Evolutionary conservation across 2,797 vertebrate species (phyloP).

Genomic region (Leptatherina wallacei): DNA sequence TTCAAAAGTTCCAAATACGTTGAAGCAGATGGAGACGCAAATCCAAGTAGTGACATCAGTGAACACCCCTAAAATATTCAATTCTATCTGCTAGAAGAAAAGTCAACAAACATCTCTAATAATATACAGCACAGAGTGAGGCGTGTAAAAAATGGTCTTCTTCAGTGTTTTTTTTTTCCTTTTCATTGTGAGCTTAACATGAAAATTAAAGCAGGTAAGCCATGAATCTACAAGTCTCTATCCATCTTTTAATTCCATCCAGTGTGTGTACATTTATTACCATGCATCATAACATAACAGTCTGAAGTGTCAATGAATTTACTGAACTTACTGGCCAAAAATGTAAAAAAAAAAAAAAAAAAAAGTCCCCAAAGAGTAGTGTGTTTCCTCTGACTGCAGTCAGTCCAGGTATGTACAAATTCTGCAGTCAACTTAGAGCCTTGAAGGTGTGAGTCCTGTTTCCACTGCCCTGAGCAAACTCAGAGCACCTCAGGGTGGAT

Average conservation of each 20-base stretch:
- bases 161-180: slow-evolving; percentile 27
- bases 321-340: slow-evolving; percentile 19
- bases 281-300: background rate
- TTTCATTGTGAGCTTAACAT: slow-evolving; percentile 8
- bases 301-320: slow-evolving; percentile 2
- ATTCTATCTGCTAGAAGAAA: slow-evolving; percentile 21
- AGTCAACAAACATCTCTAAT: background rate
- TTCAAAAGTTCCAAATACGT: background rate
- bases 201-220: slow-evolving; percentile 58
- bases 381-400: slow-evolving; percentile 12
- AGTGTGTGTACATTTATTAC: slow-evolving; percentile 1
- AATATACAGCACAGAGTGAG: slow-evolving; percentile 27
- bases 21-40: slow-evolving; percentile 7
- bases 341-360: background rate
- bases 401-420: slow-evolving; percentile 1
- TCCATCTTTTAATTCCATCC: slow-evolving; percentile 16
- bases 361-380: slow-evolving; percentile 1
- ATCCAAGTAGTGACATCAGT: slow-evolving; percentile 2
- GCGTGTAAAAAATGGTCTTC: slow-evolving; percentile 20
- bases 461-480: slow-evolving; percentile 16
- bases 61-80: slow-evolving; percentile 19
- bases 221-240: slow-evolving; percentile 15
- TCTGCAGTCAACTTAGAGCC: slow-evolving; percentile 1
- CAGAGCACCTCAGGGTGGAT: slow-evolving; percentile 25
- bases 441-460: slow-evolving; percentile 10